Base-by-base conservation (phyloP, 2,888 invertebrate genomes). In the Clivina fossor region DNA sequence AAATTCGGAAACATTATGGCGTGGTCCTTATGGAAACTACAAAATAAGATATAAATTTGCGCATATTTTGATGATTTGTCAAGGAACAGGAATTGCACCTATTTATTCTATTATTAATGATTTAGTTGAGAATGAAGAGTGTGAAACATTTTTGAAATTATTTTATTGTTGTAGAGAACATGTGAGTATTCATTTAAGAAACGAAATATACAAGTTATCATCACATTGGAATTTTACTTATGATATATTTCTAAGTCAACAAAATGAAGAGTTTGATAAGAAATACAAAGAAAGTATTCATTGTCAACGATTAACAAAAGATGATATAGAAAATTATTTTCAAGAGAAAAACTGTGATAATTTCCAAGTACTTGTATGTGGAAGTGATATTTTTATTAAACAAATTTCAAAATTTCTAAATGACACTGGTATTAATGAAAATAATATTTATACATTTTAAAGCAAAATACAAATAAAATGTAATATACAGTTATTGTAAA, bases 81-180 rank as follows among this genome's bases (percentile, higher is more conserved):
- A 88, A 67, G 90, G 90, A 1, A 86, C 89, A 18, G 90, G 89
- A 0, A 80, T 90, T 59, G 83, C 87, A 13, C 85, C 90, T 19
- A 78, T 88, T 65, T 76, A 80, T 63, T 76, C 82, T 11, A 78
- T 90, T 8, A 79, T 87, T 46, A 71, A 79, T 22, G 69, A 75
- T 28, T 77, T 89, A 59, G 64, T 90, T 44, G 67, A 75, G 16
- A 80, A 90, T 72, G 86, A 86, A 61, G 78, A 82, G 20, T 86
- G 88, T 65, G 80, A 83, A 63, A 84, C 83, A 1, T 75, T 78
- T 67, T 67, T 90, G 28, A 70, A 76, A 51, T 75, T 90, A 59
- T 70, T 80, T 53, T 86, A 80, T 65, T 85, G 86, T 63, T 85
- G 84, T 67, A 71, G 74, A 61, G 75, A 73, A 60, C 68, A 79